phyloP scores from a whole-genome alignment of 1,140 invertebrate genomes.

The Drosophila sp. region DNA sequence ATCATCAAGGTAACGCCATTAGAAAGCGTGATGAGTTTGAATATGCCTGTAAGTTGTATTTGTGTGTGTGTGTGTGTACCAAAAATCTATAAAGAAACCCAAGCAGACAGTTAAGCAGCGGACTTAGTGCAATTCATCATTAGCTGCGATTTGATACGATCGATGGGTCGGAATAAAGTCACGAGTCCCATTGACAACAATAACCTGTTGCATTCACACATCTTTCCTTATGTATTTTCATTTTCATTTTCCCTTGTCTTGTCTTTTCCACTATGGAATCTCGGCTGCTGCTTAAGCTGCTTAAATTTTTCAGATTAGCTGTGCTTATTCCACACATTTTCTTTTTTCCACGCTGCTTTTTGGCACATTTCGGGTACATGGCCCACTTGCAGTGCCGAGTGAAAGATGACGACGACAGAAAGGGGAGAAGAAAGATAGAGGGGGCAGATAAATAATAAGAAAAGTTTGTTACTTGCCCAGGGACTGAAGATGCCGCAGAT shows the following conservation, averaged over 20 bases:
- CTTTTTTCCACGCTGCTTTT: slow-evolving; percentile 44
- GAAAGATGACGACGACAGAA: slow-evolving; percentile 13
- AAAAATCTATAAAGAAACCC: slow-evolving; percentile 40
- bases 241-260: slow-evolving; percentile 6
- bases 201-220: slow-evolving; percentile 44
- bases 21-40: slow-evolving; percentile 57
- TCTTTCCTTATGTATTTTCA: not conserved
- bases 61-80: slow-evolving; percentile 17
- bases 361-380: slow-evolving; percentile 68
- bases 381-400: slow-evolving; percentile 62
- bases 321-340: slow-evolving; percentile 42
- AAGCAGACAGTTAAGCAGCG: slow-evolving; percentile 30
- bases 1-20: slow-evolving; percentile 49
- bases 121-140: slow-evolving; percentile 45
- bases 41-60: not conserved
- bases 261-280: slow-evolving; percentile 10
- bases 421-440: not conserved
- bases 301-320: slow-evolving; percentile 74
- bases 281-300: slow-evolving; percentile 41
- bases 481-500: slow-evolving; percentile 51
- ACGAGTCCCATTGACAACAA: slow-evolving; percentile 32
- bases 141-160: slow-evolving; percentile 23
- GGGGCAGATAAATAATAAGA: not conserved
- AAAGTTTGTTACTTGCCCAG: slow-evolving; percentile 47
- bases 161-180: slow-evolving; percentile 21